Evolutionary conservation across 2,888 invertebrate species (phyloP).

Genomic region (Chymomyza fuscimana): DNA sequence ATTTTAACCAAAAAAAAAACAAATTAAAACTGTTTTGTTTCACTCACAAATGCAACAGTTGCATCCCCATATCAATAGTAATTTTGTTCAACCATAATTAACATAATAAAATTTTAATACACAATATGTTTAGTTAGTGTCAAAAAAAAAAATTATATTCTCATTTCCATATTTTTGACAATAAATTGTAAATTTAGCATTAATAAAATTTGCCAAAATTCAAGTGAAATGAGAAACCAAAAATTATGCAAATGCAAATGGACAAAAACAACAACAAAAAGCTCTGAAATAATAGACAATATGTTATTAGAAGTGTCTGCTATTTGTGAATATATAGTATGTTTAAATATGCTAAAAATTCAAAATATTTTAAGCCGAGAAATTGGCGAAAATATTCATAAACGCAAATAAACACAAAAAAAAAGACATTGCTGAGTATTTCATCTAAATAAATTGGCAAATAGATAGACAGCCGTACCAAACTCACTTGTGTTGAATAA

Average conservation of each 20-base stretch:
- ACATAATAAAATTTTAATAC: neutral
- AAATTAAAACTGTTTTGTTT: neutral
- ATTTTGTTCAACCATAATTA: neutral
- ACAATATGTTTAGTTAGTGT: neutral
- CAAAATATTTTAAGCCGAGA: neutral
- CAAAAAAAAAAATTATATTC: neutral
- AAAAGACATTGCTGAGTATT: no score
- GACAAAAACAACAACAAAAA: constrained; percentile 20
- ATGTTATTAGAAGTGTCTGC: constrained; percentile 18
- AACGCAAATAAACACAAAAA: neutral
- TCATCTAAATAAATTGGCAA: no score
- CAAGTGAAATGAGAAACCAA: constrained; percentile 30
- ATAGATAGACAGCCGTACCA: no score
- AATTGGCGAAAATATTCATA: constrained; percentile 3
- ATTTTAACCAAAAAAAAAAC: neutral
- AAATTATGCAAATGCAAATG: constrained; percentile 39
- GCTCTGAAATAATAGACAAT: neutral
- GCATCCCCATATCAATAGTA: neutral
- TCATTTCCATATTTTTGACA: constrained; percentile 18
- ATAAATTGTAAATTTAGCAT: constrained; percentile 39
- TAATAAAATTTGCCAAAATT: constrained; percentile 38
- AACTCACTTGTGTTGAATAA: no score
- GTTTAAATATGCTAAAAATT: neutral
- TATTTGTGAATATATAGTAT: constrained; percentile 12
- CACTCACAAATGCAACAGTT: neutral